Evolutionary conservation across 2,113 vertebrate genomes (phyloP), one percentile per base, ranked within the genome.

Genomic region (Pelodiscus sinensis): DNA sequence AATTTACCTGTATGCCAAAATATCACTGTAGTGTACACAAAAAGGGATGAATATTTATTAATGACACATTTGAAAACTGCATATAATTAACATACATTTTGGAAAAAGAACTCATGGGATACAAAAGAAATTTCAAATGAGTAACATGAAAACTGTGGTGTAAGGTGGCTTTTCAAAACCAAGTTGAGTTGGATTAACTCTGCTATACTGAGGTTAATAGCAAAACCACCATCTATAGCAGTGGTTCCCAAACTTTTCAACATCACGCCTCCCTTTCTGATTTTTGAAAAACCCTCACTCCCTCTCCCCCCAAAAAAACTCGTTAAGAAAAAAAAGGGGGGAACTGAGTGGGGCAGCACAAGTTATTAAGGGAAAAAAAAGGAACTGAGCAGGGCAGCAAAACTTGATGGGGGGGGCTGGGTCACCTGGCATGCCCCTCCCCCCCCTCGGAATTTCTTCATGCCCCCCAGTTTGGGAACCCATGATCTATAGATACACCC

Each of bases 1-100:
- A 44, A 65, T 84, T 80, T 93, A 88, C 92, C 89, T 94, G 29
- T 93, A 95, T 94, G 93, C 90, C 93, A 95, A 96, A 93, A 92
- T 80, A 90, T 54, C 88, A 84, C 92, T 92, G 80, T 94, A 81
- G 35, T 88, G 52, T 87, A 94, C 55, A 88, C 73, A 94, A 65
- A 44, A 94, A 88, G 73, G 87, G 13, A 22, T 90, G 78, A 94
- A 87, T 94, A 55, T 18, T 96, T 97, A 93, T 88, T 95, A 96
- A 94, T 94, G 93, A 73, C 55, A 90, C n/a, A 92, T 56, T 92
- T 14, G 93, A 95, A 96, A 91, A 56, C 58, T 87, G 91, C 93
- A 50, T 90, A 58, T 88, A 80, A 68, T 86, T 96, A 82, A 81
- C 87, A 83, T 24, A 22, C 35, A 73, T 35, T 73, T 73, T 38